phyloP scores from a whole-genome alignment of 2,888 invertebrate species.

The Xanthia icteritia region DNA sequence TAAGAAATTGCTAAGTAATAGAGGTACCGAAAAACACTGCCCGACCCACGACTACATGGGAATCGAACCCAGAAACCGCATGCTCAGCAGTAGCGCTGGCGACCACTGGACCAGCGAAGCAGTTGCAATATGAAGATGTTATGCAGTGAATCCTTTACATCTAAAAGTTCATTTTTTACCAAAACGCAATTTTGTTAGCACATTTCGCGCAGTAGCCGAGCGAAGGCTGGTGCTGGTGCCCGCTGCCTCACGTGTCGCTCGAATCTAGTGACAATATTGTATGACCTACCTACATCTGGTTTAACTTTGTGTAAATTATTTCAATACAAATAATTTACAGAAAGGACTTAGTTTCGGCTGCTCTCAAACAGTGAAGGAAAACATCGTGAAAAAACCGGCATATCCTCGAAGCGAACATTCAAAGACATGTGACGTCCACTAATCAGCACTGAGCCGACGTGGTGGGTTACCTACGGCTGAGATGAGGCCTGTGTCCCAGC shows the following conservation, averaged over 20 bases:
- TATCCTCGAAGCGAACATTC: neutral
- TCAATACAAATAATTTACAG: neutral
- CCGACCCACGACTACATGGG: too few species aligned
- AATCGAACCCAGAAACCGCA: neutral
- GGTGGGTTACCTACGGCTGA: neutral
- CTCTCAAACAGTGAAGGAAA: neutral
- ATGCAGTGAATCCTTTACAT: neutral
- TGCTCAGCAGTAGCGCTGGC: neutral
- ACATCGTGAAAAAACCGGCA: too few species aligned
- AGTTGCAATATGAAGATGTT: neutral
- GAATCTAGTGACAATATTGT: neutral
- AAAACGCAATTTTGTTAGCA: neutral
- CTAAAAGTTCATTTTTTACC: neutral
- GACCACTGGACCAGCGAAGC: neutral
- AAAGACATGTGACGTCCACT: neutral
- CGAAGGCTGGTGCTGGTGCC: neutral
- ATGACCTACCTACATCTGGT: neutral
- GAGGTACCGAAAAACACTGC: neutral
- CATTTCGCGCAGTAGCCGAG: too few species aligned
- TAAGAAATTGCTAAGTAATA: neutral
- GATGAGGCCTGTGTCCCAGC: neutral
- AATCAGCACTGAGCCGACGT: neutral
- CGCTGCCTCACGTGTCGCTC: neutral
- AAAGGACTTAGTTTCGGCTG: neutral
- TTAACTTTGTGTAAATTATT: too few species aligned